Percentiles rank a stretch among this genome's conserved stretches.
Evolutionary conservation across 2,113 vertebrate genomes (phyloP).

Genomic region (Ceratotherium simum): DNA sequence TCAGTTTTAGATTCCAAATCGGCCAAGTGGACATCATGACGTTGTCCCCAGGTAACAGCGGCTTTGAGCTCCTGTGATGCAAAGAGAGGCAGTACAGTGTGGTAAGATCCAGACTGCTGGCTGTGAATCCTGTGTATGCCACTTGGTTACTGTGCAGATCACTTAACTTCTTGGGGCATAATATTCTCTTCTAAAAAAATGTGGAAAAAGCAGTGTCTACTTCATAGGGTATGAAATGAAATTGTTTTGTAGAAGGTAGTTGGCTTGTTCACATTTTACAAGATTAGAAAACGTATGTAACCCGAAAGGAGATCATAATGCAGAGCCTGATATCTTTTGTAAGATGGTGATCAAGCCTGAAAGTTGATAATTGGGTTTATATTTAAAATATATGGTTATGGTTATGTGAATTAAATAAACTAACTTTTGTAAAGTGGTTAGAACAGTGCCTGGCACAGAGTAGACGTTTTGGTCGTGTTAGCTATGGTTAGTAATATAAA

Average conservation of each 20-base stretch:
- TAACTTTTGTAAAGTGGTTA: not conserved
- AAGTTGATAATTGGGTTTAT: not conserved
- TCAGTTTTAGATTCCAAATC: not conserved
- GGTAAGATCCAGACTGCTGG: not conserved
- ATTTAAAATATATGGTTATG: not conserved
- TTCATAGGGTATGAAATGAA: not conserved
- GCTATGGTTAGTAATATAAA: not conserved
- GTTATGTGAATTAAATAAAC: constrained; percentile 1
- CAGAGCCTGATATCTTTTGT: not conserved
- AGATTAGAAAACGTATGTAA: constrained; percentile 19
- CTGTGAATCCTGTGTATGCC: not conserved
- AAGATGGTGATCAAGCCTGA: not conserved
- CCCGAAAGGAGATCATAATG: not conserved
- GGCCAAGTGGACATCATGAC: not conserved
- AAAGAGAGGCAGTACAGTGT: not conserved
- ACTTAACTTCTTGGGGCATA: not conserved
- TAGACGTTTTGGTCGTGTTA: not conserved
- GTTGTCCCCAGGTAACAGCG: not conserved
- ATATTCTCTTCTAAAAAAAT: not conserved
- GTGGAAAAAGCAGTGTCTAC: not conserved
- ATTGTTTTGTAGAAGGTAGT: not conserved
- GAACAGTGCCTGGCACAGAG: not conserved
- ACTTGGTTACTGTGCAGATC: not conserved
- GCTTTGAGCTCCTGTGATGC: not conserved
- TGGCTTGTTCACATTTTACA: constrained; percentile 29